phyloP scores from a whole-genome alignment of 1,140 invertebrate species.

The Lordiphosa collinella region DNA sequence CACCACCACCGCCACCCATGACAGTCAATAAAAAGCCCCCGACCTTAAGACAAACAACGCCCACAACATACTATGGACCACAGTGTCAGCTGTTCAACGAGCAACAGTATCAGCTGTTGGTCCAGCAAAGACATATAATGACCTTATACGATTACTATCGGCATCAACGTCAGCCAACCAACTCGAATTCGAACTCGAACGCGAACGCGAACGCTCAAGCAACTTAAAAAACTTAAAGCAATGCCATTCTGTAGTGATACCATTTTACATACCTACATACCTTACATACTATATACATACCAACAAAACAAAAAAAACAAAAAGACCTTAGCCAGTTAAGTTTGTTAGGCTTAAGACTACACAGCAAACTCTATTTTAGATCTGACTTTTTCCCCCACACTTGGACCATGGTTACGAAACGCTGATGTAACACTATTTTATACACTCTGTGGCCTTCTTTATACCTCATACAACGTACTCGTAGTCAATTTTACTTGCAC shows the following conservation, averaged over 20 bases:
- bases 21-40: background rate
- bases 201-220: conserved; percentile 18
- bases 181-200: background rate
- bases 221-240: conserved; percentile 57
- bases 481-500: conserved; percentile 73
- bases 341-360: no score
- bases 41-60: conserved; percentile 2
- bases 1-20: background rate
- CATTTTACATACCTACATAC: conserved; percentile 23
- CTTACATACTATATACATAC: conserved; percentile 26
- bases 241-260: conserved; percentile 78
- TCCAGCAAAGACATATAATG: conserved; percentile 71
- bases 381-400: conserved; percentile 53
- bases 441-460: conserved; percentile 74
- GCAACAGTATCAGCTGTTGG: conserved; percentile 47
- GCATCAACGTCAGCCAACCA: conserved; percentile 39
- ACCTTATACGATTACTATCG: conserved; percentile 73
- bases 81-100: conserved; percentile 30
- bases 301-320: conserved; percentile 26
- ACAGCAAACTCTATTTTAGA: conserved; percentile 21
- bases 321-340: conserved; percentile 22
- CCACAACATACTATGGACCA: conserved; percentile 1
- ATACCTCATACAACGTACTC: conserved; percentile 76
- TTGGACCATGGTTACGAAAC: conserved; percentile 53
- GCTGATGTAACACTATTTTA: conserved; percentile 35